These are phyloP conservation scores for Patella caerulea DNA, from an alignment of 2,888 invertebrate species.

Conservation along the genomic window DNA sequence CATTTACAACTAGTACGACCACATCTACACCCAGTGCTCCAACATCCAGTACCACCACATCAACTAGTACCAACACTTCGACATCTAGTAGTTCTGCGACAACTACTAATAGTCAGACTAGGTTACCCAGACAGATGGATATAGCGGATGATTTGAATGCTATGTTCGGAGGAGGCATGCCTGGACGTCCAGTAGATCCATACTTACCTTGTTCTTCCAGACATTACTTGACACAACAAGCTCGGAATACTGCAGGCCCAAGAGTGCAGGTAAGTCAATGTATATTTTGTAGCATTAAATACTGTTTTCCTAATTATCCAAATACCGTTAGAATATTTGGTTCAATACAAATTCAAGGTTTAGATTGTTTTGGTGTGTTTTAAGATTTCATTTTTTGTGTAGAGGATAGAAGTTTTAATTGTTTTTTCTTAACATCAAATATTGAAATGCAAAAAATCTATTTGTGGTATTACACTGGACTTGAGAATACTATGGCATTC, in stretches of 20 bases:
- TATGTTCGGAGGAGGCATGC: constrained; percentile 36
- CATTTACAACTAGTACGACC: neutral
- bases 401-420: too few species aligned
- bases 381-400: too few species aligned
- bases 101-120: constrained; percentile 44
- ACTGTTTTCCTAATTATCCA: too few species aligned
- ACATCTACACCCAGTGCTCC: neutral
- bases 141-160: constrained; percentile 35
- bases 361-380: too few species aligned
- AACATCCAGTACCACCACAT: constrained; percentile 23
- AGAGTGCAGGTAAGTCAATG: neutral
- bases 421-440: too few species aligned
- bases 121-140: constrained; percentile 27
- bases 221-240: constrained; percentile 53
- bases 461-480: too few species aligned
- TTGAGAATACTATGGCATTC: too few species aligned
- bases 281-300: neutral
- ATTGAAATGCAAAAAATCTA: too few species aligned
- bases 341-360: too few species aligned
- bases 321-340: too few species aligned
- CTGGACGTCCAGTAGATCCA: constrained; percentile 44
- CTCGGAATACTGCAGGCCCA: constrained; percentile 26
- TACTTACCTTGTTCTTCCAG: constrained; percentile 51
- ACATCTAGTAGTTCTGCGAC: constrained; percentile 21
- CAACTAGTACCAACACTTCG: constrained; percentile 32